Evolutionary conservation across 2,888 invertebrate species (phyloP).

Genomic region (Eueremaeus valkanovi): DNA sequence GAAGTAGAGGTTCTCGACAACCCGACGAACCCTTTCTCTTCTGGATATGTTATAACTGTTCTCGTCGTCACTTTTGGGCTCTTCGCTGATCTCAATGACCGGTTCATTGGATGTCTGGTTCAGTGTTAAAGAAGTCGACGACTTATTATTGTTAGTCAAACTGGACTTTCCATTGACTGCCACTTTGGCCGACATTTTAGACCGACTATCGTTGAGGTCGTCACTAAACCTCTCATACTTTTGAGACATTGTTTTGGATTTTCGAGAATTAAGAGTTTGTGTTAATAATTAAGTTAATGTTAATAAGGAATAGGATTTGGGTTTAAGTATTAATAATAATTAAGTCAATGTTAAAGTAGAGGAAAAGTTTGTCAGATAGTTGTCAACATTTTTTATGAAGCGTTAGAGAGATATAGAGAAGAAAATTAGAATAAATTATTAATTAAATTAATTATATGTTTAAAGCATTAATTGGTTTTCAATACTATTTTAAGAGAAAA

Average conservation of each 20-base stretch:
- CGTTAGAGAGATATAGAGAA: no score
- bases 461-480: background rate
- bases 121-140: background rate
- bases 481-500: background rate
- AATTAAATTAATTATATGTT: background rate
- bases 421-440: background rate
- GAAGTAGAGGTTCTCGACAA: conserved; percentile 40
- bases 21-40: conserved; percentile 35
- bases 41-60: background rate
- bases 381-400: no score
- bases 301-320: background rate
- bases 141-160: conserved; percentile 17
- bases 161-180: background rate
- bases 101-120: background rate
- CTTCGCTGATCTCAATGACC: conserved; percentile 7
- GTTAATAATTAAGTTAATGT: background rate
- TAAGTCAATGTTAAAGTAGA: no score
- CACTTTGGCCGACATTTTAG: background rate
- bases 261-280: background rate
- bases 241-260: conserved; percentile 12
- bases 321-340: no score
- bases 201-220: background rate
- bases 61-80: background rate
- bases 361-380: no score
- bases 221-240: conserved; percentile 23